Evolutionary conservation across 2,888 invertebrate genomes (phyloP), one percentile per base, ranked within the genome.

Genomic region (Siphonodentalium dalli): DNA sequence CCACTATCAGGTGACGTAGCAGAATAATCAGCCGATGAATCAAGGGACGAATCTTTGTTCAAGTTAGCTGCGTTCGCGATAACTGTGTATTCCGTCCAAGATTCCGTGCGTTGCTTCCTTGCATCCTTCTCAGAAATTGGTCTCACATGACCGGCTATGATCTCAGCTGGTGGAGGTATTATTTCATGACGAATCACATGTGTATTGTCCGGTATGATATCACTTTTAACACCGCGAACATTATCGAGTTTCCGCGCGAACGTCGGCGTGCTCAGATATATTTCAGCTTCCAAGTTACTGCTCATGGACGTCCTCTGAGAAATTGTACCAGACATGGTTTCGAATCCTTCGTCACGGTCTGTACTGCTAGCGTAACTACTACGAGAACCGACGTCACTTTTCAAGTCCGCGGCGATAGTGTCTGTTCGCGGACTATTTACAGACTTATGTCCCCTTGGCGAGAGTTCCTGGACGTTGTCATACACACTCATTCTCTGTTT

Each of bases 291-390:
- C 20, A 77, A 58, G 1, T 74, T 76, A 55, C 79, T 79, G 59
- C 75, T 76, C 55, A 79, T 66, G 5, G 79, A 79, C 0, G 78
- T 79, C 35, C 79, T 63, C 47, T 78, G 77, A 6, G 77, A 78
- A 34, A 72, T 66, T 15, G 72, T 73, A 24, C 68, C 75, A 7
- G 75, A 72, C 68, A 72, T 70, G 5, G 75, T 74, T 41, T 80
- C 79, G 58, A 80, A 79, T 15, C 79, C 79, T 61, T 80, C 78
- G 57, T 79, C 78, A 29, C 71, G 48, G 50, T 74, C 74, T 38
- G 67, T 71, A 47, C 69, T 69, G 44, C 73, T 73, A 29, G 74
- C 70, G 48, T 69, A 69, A 52, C 74, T 74, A 53, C 65, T 71
- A 15, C 75, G 54, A 11, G 72, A 75, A 1, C 74, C 72, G 21